phyloP scores from a whole-genome alignment of 2,797 vertebrate genomes.

The Hirundo rustica region DNA sequence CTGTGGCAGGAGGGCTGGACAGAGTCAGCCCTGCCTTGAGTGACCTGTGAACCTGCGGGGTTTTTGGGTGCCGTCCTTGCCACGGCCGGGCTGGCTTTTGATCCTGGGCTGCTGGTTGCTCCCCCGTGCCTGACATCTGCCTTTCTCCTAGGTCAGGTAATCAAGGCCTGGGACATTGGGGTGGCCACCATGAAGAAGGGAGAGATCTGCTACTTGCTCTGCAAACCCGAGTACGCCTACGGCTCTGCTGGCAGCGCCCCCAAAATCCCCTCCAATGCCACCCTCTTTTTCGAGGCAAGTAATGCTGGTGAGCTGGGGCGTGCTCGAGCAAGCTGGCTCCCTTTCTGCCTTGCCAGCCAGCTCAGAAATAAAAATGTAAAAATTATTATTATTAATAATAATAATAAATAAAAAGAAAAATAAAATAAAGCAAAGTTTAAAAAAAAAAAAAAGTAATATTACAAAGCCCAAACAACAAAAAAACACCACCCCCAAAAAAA shows the following conservation, averaged over 20 bases:
- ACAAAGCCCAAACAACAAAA: background rate
- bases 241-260: constrained; percentile 86
- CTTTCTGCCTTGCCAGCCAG: background rate
- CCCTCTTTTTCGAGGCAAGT: constrained; percentile 91
- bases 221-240: constrained; percentile 90
- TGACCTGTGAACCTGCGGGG: no score
- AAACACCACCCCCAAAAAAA: background rate
- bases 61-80: background rate
- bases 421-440: background rate
- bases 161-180: constrained; percentile 93
- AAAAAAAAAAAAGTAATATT: background rate
- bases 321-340: background rate
- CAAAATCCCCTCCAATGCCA: constrained; percentile 90
- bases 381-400: background rate
- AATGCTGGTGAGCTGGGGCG: background rate
- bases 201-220: constrained; percentile 88
- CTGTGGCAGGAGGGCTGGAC: background rate
- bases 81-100: background rate
- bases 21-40: background rate
- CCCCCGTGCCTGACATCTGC: constrained; percentile 1
- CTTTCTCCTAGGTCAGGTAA: constrained; percentile 87
- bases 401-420: background rate
- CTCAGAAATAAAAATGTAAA: background rate
- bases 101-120: background rate
- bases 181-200: constrained; percentile 93